Base-by-base conservation (phyloP, 2,113 vertebrate genomes). In the Archocentrus centrarchus region DNA sequence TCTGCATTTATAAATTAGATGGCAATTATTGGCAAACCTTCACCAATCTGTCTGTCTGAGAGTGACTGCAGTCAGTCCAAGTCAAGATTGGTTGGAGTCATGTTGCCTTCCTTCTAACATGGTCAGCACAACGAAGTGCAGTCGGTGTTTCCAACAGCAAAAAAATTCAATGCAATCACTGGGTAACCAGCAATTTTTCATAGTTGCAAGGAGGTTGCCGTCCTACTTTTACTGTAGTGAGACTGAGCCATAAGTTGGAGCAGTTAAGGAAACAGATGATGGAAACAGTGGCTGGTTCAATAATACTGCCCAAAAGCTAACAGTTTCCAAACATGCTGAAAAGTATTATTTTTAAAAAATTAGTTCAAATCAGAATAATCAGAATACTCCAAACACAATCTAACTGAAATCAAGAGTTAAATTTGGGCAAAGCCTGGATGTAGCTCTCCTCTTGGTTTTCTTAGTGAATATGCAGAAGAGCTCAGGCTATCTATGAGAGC, bases 41-140 rank as follows among this genome's bases (percentile, higher is more conserved):
- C 0, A 66, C 0, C 1, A 66, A 35, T 7, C 35, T 35, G 15
- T 66, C 7, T 44, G 14, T 27, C 14, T 66, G 63, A 14, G 44
- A 14, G 44, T 13, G 44, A 66, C n/a, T 6, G n/a, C 63, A 44
- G 63, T 22, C 2, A 44, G 37, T 2, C 1, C 37, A 10, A 44
- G 39, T 66, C 7, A 39, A 0, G 62, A 24, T 0, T 66, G 37
- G 37, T 66, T 66, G 37, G 37, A 44, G 63, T 44, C 41, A 17
- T n/a, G 2, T 44, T 24, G 2, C 22, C 63, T 66, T 39, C 63
- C n/a, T 10, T 66, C 62, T 44, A 1, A 66, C 44, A 37, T 66
- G 2, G 0, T 17, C 11, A 66, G 41, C 37, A 10, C 37, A 66
- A 44, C 37, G 24, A 66, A 15, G 15, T 66, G 37, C 37, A 44